Conservation (phyloP, 2,797 vertebrate species). For the Coregonus suidteri region DNA sequence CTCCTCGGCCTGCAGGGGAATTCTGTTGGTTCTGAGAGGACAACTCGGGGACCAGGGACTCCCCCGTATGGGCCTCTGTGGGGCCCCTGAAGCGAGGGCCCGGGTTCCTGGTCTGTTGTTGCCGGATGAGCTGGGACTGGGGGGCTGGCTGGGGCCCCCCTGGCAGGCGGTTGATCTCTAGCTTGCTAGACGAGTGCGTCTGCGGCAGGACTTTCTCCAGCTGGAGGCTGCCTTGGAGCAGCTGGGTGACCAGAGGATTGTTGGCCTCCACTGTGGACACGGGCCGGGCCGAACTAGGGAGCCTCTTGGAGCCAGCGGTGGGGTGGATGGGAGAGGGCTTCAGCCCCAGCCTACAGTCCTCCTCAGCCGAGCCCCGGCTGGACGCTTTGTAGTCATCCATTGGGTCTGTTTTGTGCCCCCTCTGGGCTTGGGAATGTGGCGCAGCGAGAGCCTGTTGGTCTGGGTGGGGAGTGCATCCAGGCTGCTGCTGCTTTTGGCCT, state of each 20-base stretch:
- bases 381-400: slow-evolving; percentile 56
- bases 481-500: slow-evolving; percentile 25
- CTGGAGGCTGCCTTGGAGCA: slow-evolving; percentile 83
- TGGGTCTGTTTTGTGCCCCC: slow-evolving; percentile 57
- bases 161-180: slow-evolving; percentile 71
- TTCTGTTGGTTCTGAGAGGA: slow-evolving; percentile 40
- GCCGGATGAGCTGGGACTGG: slow-evolving; percentile 8
- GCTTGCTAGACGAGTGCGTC: slow-evolving; percentile 67
- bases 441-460: background rate
- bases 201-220: slow-evolving; percentile 82
- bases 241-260: slow-evolving; percentile 85
- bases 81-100: slow-evolving; percentile 46
- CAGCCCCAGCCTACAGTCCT: slow-evolving; percentile 55
- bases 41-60: slow-evolving; percentile 54
- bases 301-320: slow-evolving; percentile 52
- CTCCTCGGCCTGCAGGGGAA: slow-evolving; percentile 37
- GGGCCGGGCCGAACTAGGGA: slow-evolving; percentile 39
- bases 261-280: slow-evolving; percentile 80
- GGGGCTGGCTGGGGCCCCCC: slow-evolving; percentile 52
- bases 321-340: slow-evolving; percentile 37
- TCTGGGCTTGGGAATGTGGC: slow-evolving; percentile 40
- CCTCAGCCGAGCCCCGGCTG: slow-evolving; percentile 53
- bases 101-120: slow-evolving; percentile 26
- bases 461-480: slow-evolving; percentile 23
- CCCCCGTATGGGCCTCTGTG: slow-evolving; percentile 49